A percentile compares a stretch with the other conserved stretches of the same genome.
Evolutionary conservation across 2,888 invertebrate genomes (phyloP).

Genomic region (Ochropleura plecta): DNA sequence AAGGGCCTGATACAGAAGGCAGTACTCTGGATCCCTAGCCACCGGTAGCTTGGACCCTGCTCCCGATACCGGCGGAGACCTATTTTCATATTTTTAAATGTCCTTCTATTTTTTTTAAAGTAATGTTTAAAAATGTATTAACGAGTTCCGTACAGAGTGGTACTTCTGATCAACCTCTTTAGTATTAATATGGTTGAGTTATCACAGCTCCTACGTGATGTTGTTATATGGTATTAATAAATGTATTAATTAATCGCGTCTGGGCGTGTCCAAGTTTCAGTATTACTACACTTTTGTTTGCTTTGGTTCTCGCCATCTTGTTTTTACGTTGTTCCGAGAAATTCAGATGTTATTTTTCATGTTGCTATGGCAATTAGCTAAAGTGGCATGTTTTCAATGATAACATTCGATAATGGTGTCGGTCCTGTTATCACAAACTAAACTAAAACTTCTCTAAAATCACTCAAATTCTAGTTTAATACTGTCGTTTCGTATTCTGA

Average conservation of each 20-base stretch:
- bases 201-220: slow-evolving; percentile 57
- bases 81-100: too few species aligned
- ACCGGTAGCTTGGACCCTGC: too few species aligned
- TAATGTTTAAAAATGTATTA: too few species aligned
- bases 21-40: too few species aligned
- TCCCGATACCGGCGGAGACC: too few species aligned
- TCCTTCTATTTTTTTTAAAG: too few species aligned
- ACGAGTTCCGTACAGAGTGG: not conserved
- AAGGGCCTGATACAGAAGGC: too few species aligned
- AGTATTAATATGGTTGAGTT: slow-evolving; percentile 63
- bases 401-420: not conserved
- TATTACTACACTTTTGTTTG: slow-evolving; percentile 46
- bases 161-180: not conserved
- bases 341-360: not conserved
- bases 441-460: too few species aligned
- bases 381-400: not conserved
- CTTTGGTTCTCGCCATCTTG: slow-evolving; percentile 14
- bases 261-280: slow-evolving; percentile 56
- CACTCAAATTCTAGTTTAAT: too few species aligned
- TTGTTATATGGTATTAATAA: slow-evolving; percentile 65
- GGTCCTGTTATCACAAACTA: too few species aligned
- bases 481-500: too few species aligned
- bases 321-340: not conserved
- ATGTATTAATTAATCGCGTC: slow-evolving; percentile 61
- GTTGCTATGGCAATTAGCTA: not conserved